Evolutionary conservation across 2,113 vertebrate genomes (phyloP).

Genomic region (Odontophorus gujanensis): DNA sequence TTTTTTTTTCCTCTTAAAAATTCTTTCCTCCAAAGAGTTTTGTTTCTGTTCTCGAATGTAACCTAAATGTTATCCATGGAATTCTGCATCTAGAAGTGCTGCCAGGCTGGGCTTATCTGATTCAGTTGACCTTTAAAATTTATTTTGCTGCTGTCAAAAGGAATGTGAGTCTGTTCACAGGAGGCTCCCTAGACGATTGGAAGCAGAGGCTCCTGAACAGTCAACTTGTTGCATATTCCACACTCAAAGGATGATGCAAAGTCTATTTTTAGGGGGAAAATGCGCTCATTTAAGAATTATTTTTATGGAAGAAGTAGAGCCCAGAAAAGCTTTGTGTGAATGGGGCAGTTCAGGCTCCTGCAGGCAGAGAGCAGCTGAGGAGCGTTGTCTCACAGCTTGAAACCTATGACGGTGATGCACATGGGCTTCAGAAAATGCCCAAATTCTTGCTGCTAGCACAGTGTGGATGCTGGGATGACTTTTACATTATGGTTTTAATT

Average conservation of each 20-base stretch:
- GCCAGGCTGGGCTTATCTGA: constrained; percentile 62
- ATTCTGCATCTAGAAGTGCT: constrained; percentile 56
- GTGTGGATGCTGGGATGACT: background rate
- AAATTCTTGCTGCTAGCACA: background rate
- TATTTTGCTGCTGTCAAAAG: constrained; percentile 71
- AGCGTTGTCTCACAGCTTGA: background rate
- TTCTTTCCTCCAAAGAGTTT: constrained; percentile 49
- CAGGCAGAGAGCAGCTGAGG: background rate
- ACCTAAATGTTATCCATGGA: constrained; percentile 62
- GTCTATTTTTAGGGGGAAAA: background rate
- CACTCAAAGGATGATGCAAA: background rate
- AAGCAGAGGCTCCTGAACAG: constrained; percentile 39
- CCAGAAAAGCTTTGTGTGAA: background rate
- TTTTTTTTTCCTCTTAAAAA: background rate
- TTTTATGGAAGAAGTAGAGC: background rate
- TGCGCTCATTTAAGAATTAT: background rate
- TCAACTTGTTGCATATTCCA: constrained; percentile 48
- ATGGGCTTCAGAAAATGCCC: background rate
- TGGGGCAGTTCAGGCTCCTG: background rate
- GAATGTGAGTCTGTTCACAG: background rate
- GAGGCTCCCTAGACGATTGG: constrained; percentile 42
- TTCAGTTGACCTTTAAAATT: constrained; percentile 74
- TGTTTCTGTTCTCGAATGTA: constrained; percentile 27
- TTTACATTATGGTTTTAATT: too few relatives aligned
- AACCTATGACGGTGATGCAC: background rate